Base-by-base conservation (phyloP, 2,888 invertebrate genomes). In the Epistrophe eligans region DNA sequence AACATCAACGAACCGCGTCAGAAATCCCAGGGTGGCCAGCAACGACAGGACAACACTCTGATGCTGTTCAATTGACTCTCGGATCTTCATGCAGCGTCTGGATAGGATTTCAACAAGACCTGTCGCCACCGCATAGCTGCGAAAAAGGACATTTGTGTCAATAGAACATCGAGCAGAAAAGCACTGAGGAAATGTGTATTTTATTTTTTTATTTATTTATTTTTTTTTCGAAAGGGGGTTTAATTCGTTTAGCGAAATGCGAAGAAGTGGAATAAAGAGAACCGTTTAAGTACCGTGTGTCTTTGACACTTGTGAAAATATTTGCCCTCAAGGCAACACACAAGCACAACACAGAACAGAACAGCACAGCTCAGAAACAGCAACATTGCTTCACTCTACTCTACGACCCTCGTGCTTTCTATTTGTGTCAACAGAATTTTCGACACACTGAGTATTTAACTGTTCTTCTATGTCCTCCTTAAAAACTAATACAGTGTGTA, bases 81-180 rank as follows among this genome's bases (percentile, higher is more conserved):
- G 94, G 52, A 96, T 95, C 89, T 95, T 94, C 90, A 95, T 94
- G 91, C 96, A 96, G 91, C 95, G 96, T 87, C 95, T 94, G 24
- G 95, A 95, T 70, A 97, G 93, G 89, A 96, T 95, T 91, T 97
- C 97, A 79, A 97, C 95, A n/a, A 97, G 94, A 38, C 97, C 97
- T 64, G 96, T 95, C 90, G 96, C 95, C 79, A 97, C 96, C 19
- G 96, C 94, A 91, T 97, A 97, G 91, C 97, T 97, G 94, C 15
- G 90, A 91, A 73, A 71, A 89, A 83, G 87, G 79, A 89, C 89
- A 89, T 89, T 89, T 89, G 89, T 89, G 89, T 89, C 88, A 89
- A 89, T 81, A 89, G n/a, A 62, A 17, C 32, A 28, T 50, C 10
- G 1, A 52, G 19, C 17, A 57, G 10, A 35, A 24, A n/a, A 52